Base-by-base conservation (phyloP, 1,140 invertebrate genomes). In the Sarcophaga peregrina region DNA sequence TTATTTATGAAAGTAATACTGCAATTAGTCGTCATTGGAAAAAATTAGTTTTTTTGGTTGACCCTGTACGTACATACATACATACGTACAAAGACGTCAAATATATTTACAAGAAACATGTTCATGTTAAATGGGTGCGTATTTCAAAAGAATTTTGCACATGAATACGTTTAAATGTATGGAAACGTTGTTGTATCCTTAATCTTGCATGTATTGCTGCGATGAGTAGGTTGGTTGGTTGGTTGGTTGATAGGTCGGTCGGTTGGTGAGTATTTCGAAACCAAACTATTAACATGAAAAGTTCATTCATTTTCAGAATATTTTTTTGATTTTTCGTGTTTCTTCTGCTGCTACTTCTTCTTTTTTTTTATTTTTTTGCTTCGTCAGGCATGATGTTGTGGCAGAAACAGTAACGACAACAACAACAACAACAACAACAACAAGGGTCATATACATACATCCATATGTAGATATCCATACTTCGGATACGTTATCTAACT, bases 371-470 rank as follows among this genome's bases (percentile, higher is more conserved):
- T 58, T 58, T 52, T 52, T 58, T 58, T 58, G 54, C 54, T 58
- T n/a, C 15, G 54, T 58, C 54, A 58, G 54, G 54, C 54, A 58
- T 58, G 54, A 58, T 58, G 54, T n/a, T 58, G 54, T 58, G 54
- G 54, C 54, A 58, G 5, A 73, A 11, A 73, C 68, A 45, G 45
- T 7, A 62, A 62, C 15, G 58, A 72, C 7, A 72, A 15, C 52
- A 72, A 25, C 74, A 48, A 13, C 74, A 76, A 9, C 74, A n/a
- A 48, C 74, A 76, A 76, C 74, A 48, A 48, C 74, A 25, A 25
- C 10, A 48, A 45, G 10, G 45, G 74, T 45, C 13, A 47, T 20
- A 72, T 72, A 72, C 20, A 72, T 72, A 25, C 25, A 37, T n/a
- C n/a, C n/a, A n/a, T n/a, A n/a, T n/a, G 4, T 37, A 37, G 25